These are phyloP conservation scores for Columba janthina DNA, from an alignment of 2,113 vertebrate genomes.

Conservation along the genomic window DNA sequence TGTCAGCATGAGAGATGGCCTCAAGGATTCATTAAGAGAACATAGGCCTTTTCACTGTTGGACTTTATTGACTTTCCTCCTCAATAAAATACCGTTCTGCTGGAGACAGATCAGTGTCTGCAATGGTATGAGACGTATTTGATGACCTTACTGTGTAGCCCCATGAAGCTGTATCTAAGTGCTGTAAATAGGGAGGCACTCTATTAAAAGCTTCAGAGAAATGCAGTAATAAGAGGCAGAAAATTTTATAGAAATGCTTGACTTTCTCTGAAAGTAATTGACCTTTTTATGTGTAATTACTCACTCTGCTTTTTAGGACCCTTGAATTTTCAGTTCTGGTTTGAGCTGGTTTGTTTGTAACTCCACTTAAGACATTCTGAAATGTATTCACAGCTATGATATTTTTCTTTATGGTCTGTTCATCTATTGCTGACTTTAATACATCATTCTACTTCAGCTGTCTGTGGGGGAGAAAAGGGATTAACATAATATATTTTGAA, in stretches of 20 bases:
- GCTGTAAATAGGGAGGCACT: neutral
- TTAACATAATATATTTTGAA: neutral
- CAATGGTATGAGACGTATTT: constrained; percentile 28
- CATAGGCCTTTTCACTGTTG: constrained; percentile 68
- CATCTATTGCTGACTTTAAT: neutral
- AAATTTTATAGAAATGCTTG: constrained; percentile 42
- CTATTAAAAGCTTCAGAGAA: constrained; percentile 18
- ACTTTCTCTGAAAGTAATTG: constrained; percentile 39
- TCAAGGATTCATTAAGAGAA: constrained; percentile 76
- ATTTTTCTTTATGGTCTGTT: neutral
- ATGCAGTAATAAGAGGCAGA: constrained; percentile 13
- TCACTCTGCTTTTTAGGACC: neutral
- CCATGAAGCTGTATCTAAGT: constrained; percentile 18
- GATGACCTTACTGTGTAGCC: constrained; percentile 31
- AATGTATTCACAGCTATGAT: neutral
- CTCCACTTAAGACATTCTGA: neutral
- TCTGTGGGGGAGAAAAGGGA: too few relatives aligned
- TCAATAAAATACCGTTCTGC: constrained; percentile 57
- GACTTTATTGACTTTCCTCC: constrained; percentile 53
- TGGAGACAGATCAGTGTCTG: constrained; percentile 64
- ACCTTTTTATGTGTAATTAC: constrained; percentile 20
- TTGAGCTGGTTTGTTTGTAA: constrained; percentile 5
- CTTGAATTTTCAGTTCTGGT: neutral
- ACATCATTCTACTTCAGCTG: neutral
- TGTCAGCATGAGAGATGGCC: constrained; percentile 70